Percentiles rank a stretch among this genome's conserved stretches.
phyloP scores from a whole-genome alignment of 2,797 vertebrate genomes.

The Poecilia wingei region DNA sequence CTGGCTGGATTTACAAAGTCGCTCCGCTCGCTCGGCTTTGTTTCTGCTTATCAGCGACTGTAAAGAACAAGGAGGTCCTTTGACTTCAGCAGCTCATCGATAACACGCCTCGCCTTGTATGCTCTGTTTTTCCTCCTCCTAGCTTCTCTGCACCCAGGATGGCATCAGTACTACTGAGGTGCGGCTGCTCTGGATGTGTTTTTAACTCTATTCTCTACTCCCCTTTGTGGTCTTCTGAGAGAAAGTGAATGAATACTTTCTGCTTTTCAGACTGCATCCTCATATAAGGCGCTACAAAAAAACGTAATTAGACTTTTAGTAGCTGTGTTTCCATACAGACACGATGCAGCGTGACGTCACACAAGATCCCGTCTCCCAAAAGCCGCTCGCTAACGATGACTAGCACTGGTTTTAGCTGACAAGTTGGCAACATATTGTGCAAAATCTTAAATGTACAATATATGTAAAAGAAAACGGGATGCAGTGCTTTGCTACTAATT shows the following conservation, averaged over 20 bases:
- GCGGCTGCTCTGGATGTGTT: conserved; percentile 78
- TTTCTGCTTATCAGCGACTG: conserved; percentile 72
- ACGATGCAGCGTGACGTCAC: too few relatives aligned
- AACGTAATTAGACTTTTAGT: neutral
- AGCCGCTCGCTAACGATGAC: too few relatives aligned
- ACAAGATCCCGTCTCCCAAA: too few relatives aligned
- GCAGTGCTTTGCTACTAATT: too few relatives aligned
- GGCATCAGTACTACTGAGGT: conserved; percentile 96
- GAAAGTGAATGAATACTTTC: conserved; percentile 29
- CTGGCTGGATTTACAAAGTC: conserved; percentile 70
- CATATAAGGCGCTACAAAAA: neutral
- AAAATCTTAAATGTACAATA: too few relatives aligned
- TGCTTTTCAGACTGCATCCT: conserved; percentile 59
- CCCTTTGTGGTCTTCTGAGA: conserved; percentile 27
- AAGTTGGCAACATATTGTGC: too few relatives aligned
- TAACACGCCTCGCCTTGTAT: conserved; percentile 83
- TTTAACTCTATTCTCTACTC: conserved; percentile 40
- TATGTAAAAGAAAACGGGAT: too few relatives aligned
- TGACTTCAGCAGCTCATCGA: conserved; percentile 80
- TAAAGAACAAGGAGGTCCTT: conserved; percentile 71
- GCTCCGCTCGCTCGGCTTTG: conserved; percentile 63
- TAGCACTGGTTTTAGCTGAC: too few relatives aligned
- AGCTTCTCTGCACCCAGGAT: conserved; percentile 96
- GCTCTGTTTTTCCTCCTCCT: conserved; percentile 77
- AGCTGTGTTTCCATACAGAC: too few relatives aligned